Percentiles rank a stretch among this genome's conserved stretches.
These are phyloP conservation scores for Oscheius sp. DNA, from an alignment of 2,888 invertebrate genomes.

Conservation along the genomic window DNA sequence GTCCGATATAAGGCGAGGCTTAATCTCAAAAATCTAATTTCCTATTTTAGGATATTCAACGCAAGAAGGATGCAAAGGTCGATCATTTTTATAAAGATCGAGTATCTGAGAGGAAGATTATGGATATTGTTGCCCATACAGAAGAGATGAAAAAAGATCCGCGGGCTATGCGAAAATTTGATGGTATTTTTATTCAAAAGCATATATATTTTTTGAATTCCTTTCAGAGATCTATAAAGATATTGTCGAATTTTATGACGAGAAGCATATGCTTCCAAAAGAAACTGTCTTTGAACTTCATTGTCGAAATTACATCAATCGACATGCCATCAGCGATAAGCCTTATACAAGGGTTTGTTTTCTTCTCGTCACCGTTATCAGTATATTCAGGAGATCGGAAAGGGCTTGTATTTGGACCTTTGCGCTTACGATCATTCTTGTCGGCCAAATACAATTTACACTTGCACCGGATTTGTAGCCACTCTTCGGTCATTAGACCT, in stretches of 20 bases:
- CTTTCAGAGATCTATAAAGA: conserved; percentile 60
- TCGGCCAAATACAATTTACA: conserved; percentile 68
- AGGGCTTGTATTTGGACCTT: conserved; percentile 69
- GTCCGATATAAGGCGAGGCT: conserved; percentile 60
- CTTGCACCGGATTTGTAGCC: conserved; percentile 63
- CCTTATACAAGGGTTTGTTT: conserved; percentile 56
- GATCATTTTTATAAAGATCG: conserved; percentile 64
- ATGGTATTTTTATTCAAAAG: conserved; percentile 37
- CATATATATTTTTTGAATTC: not conserved
- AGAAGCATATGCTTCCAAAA: conserved; percentile 56
- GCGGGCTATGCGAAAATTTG: conserved; percentile 60
- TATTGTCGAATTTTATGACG: conserved; percentile 56
- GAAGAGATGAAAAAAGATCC: conserved; percentile 61
- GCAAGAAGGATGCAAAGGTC: conserved; percentile 59
- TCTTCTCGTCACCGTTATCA: not conserved
- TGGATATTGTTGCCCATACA: conserved; percentile 68
- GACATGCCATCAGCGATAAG: conserved; percentile 68
- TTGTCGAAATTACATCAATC: conserved; percentile 69
- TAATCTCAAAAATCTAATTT: not conserved
- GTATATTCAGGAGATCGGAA: conserved; percentile 65
- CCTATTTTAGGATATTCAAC: conserved; percentile 52
- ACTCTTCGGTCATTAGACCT: conserved; percentile 59
- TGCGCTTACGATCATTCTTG: conserved; percentile 70
- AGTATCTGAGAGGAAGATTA: conserved; percentile 56
- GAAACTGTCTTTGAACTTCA: conserved; percentile 68